Evolutionary conservation across 2,113 vertebrate genomes (phyloP).

Genomic region (Gasterosteus aculeatus): DNA sequence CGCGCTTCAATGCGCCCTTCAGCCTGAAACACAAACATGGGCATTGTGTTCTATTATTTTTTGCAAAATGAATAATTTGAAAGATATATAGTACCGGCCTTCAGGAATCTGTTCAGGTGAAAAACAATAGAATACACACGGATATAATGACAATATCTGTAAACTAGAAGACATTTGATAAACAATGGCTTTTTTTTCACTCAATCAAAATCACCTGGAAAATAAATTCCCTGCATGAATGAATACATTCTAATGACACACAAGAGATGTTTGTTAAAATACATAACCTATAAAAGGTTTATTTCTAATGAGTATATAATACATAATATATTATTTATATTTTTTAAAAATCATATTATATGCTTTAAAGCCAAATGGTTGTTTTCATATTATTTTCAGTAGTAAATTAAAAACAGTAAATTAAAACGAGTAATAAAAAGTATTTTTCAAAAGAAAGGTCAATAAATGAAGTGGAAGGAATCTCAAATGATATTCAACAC

Average conservation of each 20-base stretch:
- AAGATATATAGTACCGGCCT: not conserved
- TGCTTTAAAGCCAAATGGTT: not conserved
- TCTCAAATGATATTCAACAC: not conserved
- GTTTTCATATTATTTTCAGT: not conserved
- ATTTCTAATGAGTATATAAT: not conserved
- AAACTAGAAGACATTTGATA: not conserved
- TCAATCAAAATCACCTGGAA: slow-evolving; percentile 16
- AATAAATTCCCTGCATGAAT: not conserved
- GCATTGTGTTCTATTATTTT: not conserved
- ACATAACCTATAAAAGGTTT: too few species aligned
- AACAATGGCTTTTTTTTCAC: not conserved
- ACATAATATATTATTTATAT: not conserved
- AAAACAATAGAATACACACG: not conserved
- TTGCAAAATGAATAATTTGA: not conserved
- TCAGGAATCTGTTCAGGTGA: not conserved
- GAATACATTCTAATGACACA: not conserved
- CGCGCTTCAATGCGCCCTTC: slow-evolving; percentile 89
- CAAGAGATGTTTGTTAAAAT: not conserved
- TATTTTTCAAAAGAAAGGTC: not conserved
- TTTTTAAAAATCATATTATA: not conserved
- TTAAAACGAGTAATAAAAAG: not conserved
- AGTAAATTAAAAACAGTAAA: too few species aligned
- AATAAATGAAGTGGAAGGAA: not conserved
- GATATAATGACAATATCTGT: not conserved
- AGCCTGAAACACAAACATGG: slow-evolving; percentile 74